Base-by-base conservation (phyloP, 2,888 invertebrate genomes). In the Acanthoscelides obtectus region DNA sequence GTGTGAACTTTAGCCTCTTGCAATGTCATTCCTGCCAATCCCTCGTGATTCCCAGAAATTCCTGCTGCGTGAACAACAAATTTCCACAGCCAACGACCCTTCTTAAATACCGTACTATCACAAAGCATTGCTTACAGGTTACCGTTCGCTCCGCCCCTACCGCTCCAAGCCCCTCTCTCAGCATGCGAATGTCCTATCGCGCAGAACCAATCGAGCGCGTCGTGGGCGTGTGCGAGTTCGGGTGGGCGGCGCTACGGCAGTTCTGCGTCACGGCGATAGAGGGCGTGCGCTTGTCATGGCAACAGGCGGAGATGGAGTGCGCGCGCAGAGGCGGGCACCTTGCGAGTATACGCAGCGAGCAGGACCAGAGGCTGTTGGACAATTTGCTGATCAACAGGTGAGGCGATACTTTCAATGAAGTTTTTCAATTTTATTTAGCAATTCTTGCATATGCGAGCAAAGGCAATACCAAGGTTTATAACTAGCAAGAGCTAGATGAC, bases 291-390 rank as follows among this genome's bases (percentile, higher is more conserved):
- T 83, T 89, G 76, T 84, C 90, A 0, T 93, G 93, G 93, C 84
- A 87, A 19, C 90, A 90, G 73, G 92, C 92, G 0, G 93, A 93
- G 80, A 87, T 88, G 22, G 89, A 91, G 80, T 93, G 93, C 79
- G 87, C 84, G 2, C 85, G 87, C 72, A 82, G 88, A 20, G 91
- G 91, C 0, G 93, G 92, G 0, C 93, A 93, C 81, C 86, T 93
- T 20, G 90, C 89, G 2, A 92, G 92, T 77, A 87, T 93, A 68
- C 84, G 89, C 64, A 90, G 87, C 75, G 90, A 91, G 72, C 85
- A 88, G 68, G 90, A 90, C 69, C 92, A 93, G 81, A 87, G 86
- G 66, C 84, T 89, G 27, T 85, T 93, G 79, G 91, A 93, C 83
- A 88, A 88, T 77, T 83, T 93, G 74, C 85, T 93, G 64, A 83